Percentiles rank a stretch among this genome's conserved stretches.
phyloP scores from a whole-genome alignment of 2,797 vertebrate genomes.

The Octomys mimax region DNA sequence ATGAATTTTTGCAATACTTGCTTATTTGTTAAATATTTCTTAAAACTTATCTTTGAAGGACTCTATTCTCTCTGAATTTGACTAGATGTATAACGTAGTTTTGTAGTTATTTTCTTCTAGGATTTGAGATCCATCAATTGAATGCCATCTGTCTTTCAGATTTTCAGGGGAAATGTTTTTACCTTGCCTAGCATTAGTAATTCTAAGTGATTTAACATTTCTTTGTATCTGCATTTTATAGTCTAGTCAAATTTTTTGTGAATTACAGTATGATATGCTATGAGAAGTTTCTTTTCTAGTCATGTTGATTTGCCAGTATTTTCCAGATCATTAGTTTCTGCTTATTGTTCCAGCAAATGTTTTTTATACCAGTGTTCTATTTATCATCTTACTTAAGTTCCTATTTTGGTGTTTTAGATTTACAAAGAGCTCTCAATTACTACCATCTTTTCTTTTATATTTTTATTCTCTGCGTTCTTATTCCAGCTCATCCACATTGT shows the following conservation, averaged over 20 bases:
- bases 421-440: background rate
- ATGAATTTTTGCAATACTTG: too few relatives aligned
- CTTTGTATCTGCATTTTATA: background rate
- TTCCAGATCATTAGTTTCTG: background rate
- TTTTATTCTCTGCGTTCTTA: background rate
- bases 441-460: background rate
- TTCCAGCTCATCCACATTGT: background rate
- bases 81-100: too few relatives aligned
- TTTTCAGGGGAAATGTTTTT: too few relatives aligned
- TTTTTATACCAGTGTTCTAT: background rate
- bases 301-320: background rate
- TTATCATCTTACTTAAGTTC: background rate
- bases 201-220: too few relatives aligned
- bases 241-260: background rate
- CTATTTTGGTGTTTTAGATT: background rate
- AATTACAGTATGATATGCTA: too few relatives aligned
- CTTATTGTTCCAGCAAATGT: background rate
- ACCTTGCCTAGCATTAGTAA: too few relatives aligned
- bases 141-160: too few relatives aligned
- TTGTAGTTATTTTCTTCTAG: too few relatives aligned
- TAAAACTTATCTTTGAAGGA: too few relatives aligned
- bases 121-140: too few relatives aligned
- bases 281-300: background rate
- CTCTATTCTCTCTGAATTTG: too few relatives aligned
- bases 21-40: too few relatives aligned